These are phyloP conservation scores for Crocodylus rhombifer DNA, from an alignment of 2,797 vertebrate genomes.

Conservation along the genomic window DNA sequence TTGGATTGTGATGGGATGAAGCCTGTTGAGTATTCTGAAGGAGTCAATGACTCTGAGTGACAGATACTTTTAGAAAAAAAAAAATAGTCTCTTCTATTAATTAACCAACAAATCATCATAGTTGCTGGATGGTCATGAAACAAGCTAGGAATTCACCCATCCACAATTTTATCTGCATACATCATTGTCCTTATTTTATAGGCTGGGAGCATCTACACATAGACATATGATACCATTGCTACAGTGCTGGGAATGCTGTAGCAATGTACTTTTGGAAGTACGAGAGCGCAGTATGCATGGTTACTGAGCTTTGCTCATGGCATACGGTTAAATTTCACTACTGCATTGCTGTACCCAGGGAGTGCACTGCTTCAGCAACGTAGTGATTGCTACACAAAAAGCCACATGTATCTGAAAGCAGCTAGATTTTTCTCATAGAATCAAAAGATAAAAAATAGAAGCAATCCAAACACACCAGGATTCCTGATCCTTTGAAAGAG, in stretches of 20 bases:
- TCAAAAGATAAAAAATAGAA: not conserved
- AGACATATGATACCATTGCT: no score
- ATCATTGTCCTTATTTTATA: not conserved
- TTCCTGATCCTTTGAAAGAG: not conserved
- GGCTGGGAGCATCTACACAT: not conserved
- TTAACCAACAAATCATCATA: fast-evolving
- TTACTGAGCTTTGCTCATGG: no score
- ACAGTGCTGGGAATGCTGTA: no score
- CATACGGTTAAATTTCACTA: no score
- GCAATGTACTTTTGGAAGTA: no score
- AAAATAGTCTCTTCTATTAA: not conserved
- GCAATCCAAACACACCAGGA: not conserved
- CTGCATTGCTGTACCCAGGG: no score
- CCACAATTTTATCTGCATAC: not conserved
- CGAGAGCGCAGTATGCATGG: no score
- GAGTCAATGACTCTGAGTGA: not conserved
- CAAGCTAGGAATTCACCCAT: not conserved
- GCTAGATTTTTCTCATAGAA: not conserved
- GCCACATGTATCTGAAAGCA: not conserved
- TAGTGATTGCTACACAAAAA: no score
- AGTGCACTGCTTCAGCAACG: no score
- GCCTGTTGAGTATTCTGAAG: not conserved
- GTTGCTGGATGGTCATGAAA: not conserved
- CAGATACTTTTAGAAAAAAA: not conserved
- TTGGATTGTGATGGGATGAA: not conserved